Base-by-base conservation (phyloP, 2,888 invertebrate genomes). In the Morpho helenor region DNA sequence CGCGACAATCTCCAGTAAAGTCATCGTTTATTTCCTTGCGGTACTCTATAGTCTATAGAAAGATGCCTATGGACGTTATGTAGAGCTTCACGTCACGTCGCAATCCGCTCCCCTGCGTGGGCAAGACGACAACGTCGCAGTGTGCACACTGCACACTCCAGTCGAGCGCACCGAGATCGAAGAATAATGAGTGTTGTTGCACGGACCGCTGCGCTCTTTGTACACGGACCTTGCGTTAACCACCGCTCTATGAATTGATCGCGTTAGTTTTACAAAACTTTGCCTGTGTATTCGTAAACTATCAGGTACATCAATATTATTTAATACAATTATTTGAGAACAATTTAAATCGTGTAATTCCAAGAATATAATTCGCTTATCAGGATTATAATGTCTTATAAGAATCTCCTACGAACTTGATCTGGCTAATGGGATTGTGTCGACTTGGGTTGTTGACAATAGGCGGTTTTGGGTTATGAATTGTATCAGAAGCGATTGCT, bases 121-220 rank as follows among this genome's bases (percentile, higher is more conserved):
- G 16, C 16, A 16, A 16, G 16, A 16, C 16, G 16, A 16, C 16
- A 16, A 16, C 16, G 16, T 16, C 16, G 16, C 16, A 16, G 16
- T 16, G 16, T 16, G 16, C 16, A 2, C 16, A 16, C 16, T 44
- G 48, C 57, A 60, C 60, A 56, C 63, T 61, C 52, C 59, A 57
- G 59, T 62, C 57, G 60, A 67, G 64, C 65, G 62, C 64, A 63
- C 62, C 61, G 69, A 69, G 69, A 70, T 71, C 67, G 68, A 72
- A 67, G 66, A 73, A 75, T 79, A 76, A 82, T 79, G 70, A 75
- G 8, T 16, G 16, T 75, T 70, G 74, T 76, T 71, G 74, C 76
- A 80, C 75, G 81, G 78, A 70, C 76, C 74, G 75, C 70, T 79
- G 80, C 73, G 71, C 73, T 70, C 65, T 74, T 71, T 73, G 44